Evolutionary conservation across 2,113 vertebrate species (phyloP), one percentile per base, ranked within the genome.

Genomic region (Sula dactylatra): DNA sequence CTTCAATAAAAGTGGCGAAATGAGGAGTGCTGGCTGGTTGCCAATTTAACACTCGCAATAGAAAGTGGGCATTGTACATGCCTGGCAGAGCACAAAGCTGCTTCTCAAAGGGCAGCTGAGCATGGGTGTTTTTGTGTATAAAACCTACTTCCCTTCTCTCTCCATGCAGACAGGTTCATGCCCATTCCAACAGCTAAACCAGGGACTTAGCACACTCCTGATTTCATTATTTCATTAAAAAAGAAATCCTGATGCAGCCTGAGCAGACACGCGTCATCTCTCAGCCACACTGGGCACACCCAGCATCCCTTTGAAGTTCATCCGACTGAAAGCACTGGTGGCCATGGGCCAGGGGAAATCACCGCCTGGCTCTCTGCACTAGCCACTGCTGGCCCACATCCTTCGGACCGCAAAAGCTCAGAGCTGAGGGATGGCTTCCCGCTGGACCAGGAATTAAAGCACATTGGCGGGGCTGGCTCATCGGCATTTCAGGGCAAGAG

Each of bases 51-150:
- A 8, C 69, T 88, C 0, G 27, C 84, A 81, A 82, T n/a, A 90
- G 91, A 95, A 92, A 91, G 85, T 59, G 82, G 25, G 86, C 78
- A 96, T 89, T 95, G 92, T 97, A 50, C 85, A 18, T 4, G 71
- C 59, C 90, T 70, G 90, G 93, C 94, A 94, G 94, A 93, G 71
- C 94, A 95, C 93, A 96, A 93, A 97, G 88, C 93, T 6, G 11
- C 80, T 70, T 94, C 92, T 97, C 90, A 95, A 92, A 93, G 89
- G 87, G 94, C 5, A 1, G 86, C 73, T 74, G 84, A 92, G 66
- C 80, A 82, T 6, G 88, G 86, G 32, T 80, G 69, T 47, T 91
- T 85, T 90, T 88, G 88, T 91, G 88, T 72, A 82, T 65, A 89
- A 88, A 91, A 97, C 82, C 78, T 74, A 88, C 55, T 92, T 88